Base-by-base conservation (phyloP, 2,113 vertebrate species). In the Cettia cetti region DNA sequence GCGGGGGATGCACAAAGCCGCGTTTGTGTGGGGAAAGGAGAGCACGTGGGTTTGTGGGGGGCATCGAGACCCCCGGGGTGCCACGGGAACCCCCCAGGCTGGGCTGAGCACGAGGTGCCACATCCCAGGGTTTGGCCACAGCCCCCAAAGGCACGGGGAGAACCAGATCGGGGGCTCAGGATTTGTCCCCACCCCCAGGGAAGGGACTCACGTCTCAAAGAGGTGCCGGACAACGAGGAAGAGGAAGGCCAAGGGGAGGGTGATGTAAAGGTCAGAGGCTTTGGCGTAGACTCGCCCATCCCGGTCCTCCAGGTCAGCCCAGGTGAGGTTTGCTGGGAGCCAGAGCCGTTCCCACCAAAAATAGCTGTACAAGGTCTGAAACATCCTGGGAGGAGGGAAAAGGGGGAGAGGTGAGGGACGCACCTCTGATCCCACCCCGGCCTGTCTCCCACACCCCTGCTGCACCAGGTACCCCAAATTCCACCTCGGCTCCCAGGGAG, bases 271-370 rank as follows among this genome's bases (percentile, higher is more conserved):
- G 94, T 99, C 98, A 0, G 93, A 93, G 33, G 98, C 98, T 95
- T 99, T 99, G 86, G 99, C 98, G 1, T 99, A 99, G 28, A 99
- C 95, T 2, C 98, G 98, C 26, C 98, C 99, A 94, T 99, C 99
- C 5, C 97, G 94, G 94, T 99, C 99, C 96, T 99, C 98, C 79
- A 99, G 97, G 94, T 99, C 99, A 0, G 98, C 98, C 99, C 99
- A 99, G 94, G 99, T 99, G 84, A 99, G 95, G 86, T 99, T 99
- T 60, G 97, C 95, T 0, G 99, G 99, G 64, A 99, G 98, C 99
- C 99, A 99, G 35, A 99, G 98, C 82, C 97, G 97, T 83, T 99
- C 99, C 98, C 99, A 99, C 99, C 99, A 99, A 92, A 99, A 99
- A 83, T 98, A 98, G 60, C 98, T 98, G 61, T 98, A 99, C 91